Percentiles rank a stretch among this genome's conserved stretches.
phyloP scores from a whole-genome alignment of 2,113 vertebrate species.

The Centropus bengalensis region DNA sequence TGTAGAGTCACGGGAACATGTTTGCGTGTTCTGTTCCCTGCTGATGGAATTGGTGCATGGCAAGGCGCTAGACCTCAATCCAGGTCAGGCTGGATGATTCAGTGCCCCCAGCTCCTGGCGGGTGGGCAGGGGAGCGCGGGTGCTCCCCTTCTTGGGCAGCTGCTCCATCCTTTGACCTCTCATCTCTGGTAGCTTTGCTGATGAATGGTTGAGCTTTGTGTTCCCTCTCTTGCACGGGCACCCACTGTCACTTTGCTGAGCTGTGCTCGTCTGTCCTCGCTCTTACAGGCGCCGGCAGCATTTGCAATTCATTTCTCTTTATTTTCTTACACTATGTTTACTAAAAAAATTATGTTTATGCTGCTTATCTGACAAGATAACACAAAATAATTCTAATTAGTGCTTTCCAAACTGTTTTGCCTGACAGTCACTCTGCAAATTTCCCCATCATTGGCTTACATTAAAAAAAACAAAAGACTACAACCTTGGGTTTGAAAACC shows the following conservation, averaged over 20 bases:
- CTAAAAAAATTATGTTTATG: neutral
- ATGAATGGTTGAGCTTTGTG: neutral
- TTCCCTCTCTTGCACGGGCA: neutral
- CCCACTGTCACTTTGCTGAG: neutral
- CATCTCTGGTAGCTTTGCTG: neutral
- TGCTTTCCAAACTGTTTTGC: neutral
- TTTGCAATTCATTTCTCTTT: slow-evolving; percentile 23
- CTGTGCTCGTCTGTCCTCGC: neutral
- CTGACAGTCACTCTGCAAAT: neutral
- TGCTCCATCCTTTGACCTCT: neutral
- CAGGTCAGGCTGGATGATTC: neutral
- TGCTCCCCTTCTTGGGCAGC: neutral
- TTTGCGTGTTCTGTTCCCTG: neutral
- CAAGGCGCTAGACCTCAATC: neutral
- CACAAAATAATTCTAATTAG: neutral
- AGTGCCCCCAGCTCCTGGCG: neutral
- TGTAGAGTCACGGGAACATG: neutral
- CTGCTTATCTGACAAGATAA: neutral
- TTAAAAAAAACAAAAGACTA: neutral
- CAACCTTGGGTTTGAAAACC: neutral
- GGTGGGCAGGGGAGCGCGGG: neutral
- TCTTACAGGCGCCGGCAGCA: neutral
- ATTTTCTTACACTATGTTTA: slow-evolving; percentile 8
- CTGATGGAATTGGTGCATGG: neutral
- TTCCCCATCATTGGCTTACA: neutral